Evolutionary conservation across 92 coral and sea anemone genomes (phyloP).

Genomic region (Epizoanthus rinbou): DNA sequence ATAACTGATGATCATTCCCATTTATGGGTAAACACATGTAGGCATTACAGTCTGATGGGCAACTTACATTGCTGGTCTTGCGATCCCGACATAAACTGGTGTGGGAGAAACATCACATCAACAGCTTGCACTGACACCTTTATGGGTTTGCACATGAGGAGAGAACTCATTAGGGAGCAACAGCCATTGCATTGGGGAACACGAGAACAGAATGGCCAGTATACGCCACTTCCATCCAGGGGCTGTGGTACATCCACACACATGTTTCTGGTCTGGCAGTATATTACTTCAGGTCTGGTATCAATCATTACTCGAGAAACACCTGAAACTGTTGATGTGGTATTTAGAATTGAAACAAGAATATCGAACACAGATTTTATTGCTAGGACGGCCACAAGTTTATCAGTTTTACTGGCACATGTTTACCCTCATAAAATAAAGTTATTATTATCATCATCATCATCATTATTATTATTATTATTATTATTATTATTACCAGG

Average conservation of each 20-base stretch:
- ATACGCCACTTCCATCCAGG: not conserved
- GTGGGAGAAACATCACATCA: constrained; percentile 14
- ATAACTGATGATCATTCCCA: no score
- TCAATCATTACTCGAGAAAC: not conserved
- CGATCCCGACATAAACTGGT: not conserved
- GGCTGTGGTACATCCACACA: constrained; percentile 16
- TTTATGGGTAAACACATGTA: no score
- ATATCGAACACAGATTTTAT: no score
- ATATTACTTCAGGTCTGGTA: not conserved
- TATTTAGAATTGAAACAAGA: no score
- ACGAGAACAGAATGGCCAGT: constrained; percentile 32
- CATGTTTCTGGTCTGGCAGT: constrained; percentile 9
- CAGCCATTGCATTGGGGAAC: constrained; percentile 27
- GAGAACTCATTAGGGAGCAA: constrained; percentile 6
- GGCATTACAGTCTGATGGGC: no score
- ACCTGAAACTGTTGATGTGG: not conserved
- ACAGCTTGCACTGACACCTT: not conserved
- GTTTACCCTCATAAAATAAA: no score
- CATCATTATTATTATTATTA: no score
- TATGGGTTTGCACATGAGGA: constrained; percentile 5
- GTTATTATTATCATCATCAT: no score
- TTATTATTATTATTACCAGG: no score
- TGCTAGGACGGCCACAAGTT: no score
- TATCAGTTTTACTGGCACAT: no score
- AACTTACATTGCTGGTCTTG: no score